Evolutionary conservation across 2,888 invertebrate genomes (phyloP), one percentile per base, ranked within the genome.

Genomic region (Petrolisthes cinctipes): DNA sequence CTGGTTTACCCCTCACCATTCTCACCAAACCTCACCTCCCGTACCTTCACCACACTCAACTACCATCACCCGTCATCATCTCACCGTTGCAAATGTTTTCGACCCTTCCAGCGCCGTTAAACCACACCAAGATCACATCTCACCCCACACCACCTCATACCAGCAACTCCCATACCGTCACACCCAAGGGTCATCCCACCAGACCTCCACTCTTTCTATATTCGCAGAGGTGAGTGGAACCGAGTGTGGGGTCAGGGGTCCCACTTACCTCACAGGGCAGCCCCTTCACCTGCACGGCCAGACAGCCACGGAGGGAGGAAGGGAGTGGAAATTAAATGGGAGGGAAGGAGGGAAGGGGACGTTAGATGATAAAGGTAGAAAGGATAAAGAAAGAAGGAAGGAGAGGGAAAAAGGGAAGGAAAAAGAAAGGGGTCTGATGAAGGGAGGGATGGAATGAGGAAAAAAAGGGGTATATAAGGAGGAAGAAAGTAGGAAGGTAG

Each of bases 191-290:
- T 37, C 37, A 37, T 37, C 17, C 6, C 71, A 71, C 71, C 71
- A 71, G 9, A 61, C 61, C 61, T 17, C 3, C 61, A 61, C 61
- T 61, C 61, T 61, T 14, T 71, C 17, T 71, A 71, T 84, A 66
- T 61, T 20, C 79, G 84, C 84, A 84, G 37, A 37, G 37, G 37
- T 54, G 84, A 76, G 66, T 53, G 84, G 23, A 5, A 53, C 14
- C 66, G 37, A 37, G 37, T 37, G 37, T 56, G 37, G 68, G 84
- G 84, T 79, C 53, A 79, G n/a, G 53, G 78, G 84, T 79, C 78
- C 75, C 23, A 11, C n/a, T 84, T 84, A 84, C 66, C 23, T 68
- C 84, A 68, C 84, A 84, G 51, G 37, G 51, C 57, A 51, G 61
- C 73, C 51, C 73, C 61, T 54, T 56, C 57, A 61, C 81, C 57